A percentile compares a stretch with the other conserved stretches of the same genome.
Conservation (phyloP, 1,140 invertebrate genomes). For the Chelonus insularis region DNA sequence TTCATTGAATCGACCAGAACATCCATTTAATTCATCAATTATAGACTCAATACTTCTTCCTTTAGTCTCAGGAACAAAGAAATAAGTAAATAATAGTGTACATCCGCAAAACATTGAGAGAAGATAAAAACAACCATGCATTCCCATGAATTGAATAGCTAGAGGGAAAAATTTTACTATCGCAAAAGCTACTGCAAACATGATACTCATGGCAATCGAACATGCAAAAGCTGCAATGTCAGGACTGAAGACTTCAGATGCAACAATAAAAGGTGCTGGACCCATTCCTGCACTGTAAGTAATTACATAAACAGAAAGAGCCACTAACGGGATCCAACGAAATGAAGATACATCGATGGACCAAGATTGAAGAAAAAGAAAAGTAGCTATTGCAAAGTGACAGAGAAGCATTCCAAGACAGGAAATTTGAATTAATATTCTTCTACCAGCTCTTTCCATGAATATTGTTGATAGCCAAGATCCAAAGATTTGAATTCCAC, state of each 20-base stretch:
- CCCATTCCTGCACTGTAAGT: conserved; percentile 59
- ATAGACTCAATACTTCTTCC: conserved; percentile 66
- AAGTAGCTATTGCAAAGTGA: conserved; percentile 50
- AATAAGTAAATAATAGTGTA: conserved; percentile 46
- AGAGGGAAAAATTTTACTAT: conserved; percentile 59
- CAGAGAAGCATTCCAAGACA: conserved; percentile 54
- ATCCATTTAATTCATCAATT: conserved; percentile 45
- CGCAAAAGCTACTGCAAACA: conserved; percentile 62
- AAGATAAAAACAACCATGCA: conserved; percentile 49
- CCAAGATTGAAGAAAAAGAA: conserved; percentile 50
- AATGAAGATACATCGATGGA: conserved; percentile 43
- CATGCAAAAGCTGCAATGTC: conserved; percentile 57
- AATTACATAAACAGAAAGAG: conserved; percentile 63
- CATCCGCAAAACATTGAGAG: conserved; percentile 35
- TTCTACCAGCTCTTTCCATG: conserved; percentile 65
- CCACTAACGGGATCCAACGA: conserved; percentile 61
- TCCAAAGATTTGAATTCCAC: conserved; percentile 53
- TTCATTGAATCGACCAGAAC: neutral
- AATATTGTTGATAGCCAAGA: conserved; percentile 59
- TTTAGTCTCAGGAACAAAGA: conserved; percentile 69
- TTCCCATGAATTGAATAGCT: conserved; percentile 39
- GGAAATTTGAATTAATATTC: conserved; percentile 62
- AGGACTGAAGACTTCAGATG: conserved; percentile 66
- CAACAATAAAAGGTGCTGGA: conserved; percentile 64
- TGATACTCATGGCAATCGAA: conserved; percentile 55